Evolutionary conservation across 2,113 vertebrate species (phyloP).

Genomic region (Microcebus lehilahytsara): DNA sequence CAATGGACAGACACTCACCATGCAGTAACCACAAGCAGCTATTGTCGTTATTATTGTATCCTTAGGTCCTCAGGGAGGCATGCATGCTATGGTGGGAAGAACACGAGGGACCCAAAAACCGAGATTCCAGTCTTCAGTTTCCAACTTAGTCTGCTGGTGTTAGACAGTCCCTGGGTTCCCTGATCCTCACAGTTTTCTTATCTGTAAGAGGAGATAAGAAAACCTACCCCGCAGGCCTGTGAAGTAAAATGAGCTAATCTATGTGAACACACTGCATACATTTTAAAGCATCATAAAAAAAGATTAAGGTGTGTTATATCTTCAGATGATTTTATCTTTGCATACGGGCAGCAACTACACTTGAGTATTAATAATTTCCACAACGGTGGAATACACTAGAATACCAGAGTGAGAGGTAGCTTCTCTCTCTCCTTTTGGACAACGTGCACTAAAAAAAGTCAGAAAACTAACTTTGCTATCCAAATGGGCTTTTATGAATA

Average conservation of each 20-base stretch:
- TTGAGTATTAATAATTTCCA: not conserved
- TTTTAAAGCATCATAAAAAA: not conserved
- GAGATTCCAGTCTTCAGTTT: not conserved
- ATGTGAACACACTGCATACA: not conserved
- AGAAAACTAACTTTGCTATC: not conserved
- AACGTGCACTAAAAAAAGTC: not conserved
- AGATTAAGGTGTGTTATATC: not conserved
- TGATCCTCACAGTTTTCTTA: not conserved
- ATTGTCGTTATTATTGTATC: not conserved
- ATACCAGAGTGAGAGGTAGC: not conserved
- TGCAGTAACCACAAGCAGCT: accelerated
- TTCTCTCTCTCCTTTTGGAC: not conserved
- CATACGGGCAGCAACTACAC: not conserved
- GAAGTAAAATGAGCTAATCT: not conserved
- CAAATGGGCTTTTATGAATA: not conserved
- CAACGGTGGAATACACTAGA: not conserved
- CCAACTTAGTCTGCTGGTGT: not conserved
- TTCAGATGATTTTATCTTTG: not conserved
- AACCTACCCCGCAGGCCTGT: not conserved
- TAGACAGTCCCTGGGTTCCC: not conserved
- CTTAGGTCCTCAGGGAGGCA: not conserved
- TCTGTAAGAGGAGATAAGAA: not conserved
- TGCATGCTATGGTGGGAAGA: accelerated
- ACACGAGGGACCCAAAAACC: not conserved
- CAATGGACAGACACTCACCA: accelerated